Evolutionary conservation across 2,888 invertebrate species (phyloP), one percentile per base, ranked within the genome.

Genomic region (Agriotes lineatus): DNA sequence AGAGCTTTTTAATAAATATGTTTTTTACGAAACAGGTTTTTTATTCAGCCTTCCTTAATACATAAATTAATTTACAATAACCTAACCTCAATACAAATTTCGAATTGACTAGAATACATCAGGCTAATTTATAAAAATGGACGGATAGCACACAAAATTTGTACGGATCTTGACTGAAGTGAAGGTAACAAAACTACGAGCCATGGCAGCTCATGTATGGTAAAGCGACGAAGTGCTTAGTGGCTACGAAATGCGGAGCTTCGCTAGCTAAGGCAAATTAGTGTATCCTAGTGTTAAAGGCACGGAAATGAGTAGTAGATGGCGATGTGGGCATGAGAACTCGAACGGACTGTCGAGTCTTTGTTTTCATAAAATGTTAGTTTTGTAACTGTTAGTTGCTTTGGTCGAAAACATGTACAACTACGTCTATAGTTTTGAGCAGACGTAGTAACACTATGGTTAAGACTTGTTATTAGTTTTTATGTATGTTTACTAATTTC

Each of bases 51-150:
- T 67, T 69, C 50, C 42, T 50, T 64, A 64, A 64, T 45, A 62
- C 52, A 59, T 60, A 60, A 70, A 66, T 66, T 65, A 69, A 66
- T 62, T 65, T 67, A 70, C 67, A 70, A 62, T 66, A 50, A 65
- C 45, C 33, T 60, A 61, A 66, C 61, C 42, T 62, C 52, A 66
- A 39, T 68, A 68, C 68, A 67, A 67, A 61, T 58, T 62, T 63
- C 48, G 22, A 67, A 63, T 66, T 67, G 70, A 70, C 70, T 70
- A 70, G 70, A 70, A 59, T 67, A 66, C 62, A 67, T 39, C 61
- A 69, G 58, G 57, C 44, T 65, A 59, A 59, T 62, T 67, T 65
- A 65, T 35, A 57, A 64, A 64, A 70, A 62, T 70, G 70, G 70
- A 70, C 70, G 70, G 70, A 56, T 62, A 70, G 63, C 54, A 61